Base-by-base conservation (phyloP, 2,797 vertebrate genomes). In the Scomberomorus guttatus region DNA sequence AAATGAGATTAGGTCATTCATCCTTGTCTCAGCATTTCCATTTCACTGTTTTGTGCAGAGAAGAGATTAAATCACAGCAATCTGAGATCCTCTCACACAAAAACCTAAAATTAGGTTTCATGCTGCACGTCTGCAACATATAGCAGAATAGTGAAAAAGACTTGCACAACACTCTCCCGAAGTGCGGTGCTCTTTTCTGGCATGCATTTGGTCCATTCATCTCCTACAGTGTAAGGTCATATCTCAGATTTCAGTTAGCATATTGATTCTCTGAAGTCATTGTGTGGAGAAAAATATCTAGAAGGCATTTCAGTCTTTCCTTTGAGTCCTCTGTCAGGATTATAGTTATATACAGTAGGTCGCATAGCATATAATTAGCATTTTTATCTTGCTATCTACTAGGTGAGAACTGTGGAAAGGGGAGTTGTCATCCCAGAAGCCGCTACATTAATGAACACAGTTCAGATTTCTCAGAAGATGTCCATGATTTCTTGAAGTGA, bases 1-100 rank as follows among this genome's bases (percentile, higher is more conserved):
- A 89, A 92, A 81, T 77, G 15, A 88, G 87, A 92, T 90, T 82
- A 85, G 84, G 72, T 78, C 78, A 88, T 90, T 92, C 85, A 82
- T 92, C 82, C 82, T 93, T 86, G 86, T 91, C 86, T 90, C 82
- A 71, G 87, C 46, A 51, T 89, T 90, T 88, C 57, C 54, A 81
- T 79, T 79, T 83, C 79, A 18, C 50, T 50, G 52, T 64, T 84
- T 82, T 77, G 46, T 79, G 72, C 80, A 80, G 73, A 72, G 57
- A 59, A 75, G 63, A 72, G 58, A 80, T 83, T 20, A 75, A 87
- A 90, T 90, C 74, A 51, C 50, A 68, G 75, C 66, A 75, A 78
- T 88, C 72, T 70, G 52, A 57, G 63, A 54, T 54, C 25, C 57
- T 80, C 69, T 75, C 54, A 32, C 34, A 77, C 57, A 60, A 72